phyloP scores from a whole-genome alignment of 2,888 invertebrate genomes.

The Margaritifera margaritifera region DNA sequence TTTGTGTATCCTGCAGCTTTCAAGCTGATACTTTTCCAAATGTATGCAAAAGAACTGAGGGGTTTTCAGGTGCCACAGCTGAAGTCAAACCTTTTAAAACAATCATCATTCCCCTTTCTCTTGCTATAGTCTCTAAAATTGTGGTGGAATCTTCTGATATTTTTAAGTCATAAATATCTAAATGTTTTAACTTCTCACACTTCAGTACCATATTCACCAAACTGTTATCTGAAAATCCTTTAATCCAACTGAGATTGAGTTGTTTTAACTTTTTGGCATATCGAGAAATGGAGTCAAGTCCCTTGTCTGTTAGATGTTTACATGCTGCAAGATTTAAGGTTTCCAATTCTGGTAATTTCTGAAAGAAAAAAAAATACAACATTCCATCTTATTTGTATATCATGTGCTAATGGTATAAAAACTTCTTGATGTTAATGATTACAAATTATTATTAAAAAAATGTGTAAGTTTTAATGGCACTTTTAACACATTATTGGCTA shows the following conservation, averaged over 20 bases:
- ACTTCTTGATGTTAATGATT: too few species aligned
- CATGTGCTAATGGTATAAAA: too few species aligned
- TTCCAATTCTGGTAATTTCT: conserved; percentile 60
- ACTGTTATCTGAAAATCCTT: conserved; percentile 47
- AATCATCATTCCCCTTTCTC: conserved; percentile 44
- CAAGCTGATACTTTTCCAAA: conserved; percentile 38
- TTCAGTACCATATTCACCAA: conserved; percentile 53
- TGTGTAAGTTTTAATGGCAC: too few species aligned
- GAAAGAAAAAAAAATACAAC: conserved; percentile 26
- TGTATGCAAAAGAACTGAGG: conserved; percentile 42
- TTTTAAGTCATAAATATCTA: conserved; percentile 60
- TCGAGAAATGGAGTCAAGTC: conserved; percentile 46
- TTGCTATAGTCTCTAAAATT: conserved; percentile 40
- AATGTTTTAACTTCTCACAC: conserved; percentile 42
- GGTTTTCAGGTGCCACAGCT: conserved; percentile 48
- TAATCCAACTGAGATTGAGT: conserved; percentile 54
- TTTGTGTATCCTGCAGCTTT: too few species aligned
- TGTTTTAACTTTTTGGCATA: conserved; percentile 45
- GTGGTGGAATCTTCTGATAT: conserved; percentile 42
- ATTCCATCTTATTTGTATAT: not conserved
- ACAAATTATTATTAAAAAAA: too few species aligned
- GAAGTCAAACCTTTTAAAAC: conserved; percentile 45
- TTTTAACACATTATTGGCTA: too few species aligned
- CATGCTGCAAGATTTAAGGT: conserved; percentile 60
- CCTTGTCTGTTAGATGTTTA: conserved; percentile 60